A percentile compares a stretch with the other conserved stretches of the same genome.
phyloP scores from a whole-genome alignment of 2,888 invertebrate genomes.

The Drosophila lutescens region DNA sequence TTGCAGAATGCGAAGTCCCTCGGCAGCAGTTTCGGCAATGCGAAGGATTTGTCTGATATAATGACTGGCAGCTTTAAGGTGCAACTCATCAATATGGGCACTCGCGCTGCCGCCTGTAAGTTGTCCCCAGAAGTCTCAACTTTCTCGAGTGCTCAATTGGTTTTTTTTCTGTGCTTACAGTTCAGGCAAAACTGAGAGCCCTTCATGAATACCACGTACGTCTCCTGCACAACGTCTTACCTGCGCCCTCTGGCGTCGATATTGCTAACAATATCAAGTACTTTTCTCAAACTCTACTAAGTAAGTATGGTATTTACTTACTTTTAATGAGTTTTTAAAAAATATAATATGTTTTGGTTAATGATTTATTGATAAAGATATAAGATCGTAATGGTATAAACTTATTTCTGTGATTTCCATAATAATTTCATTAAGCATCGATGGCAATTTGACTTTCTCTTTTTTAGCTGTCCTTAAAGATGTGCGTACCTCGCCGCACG shows the following conservation, averaged over 20 bases:
- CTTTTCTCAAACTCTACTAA: slow-evolving; percentile 97
- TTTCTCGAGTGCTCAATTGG: neutral
- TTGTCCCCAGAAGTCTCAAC: slow-evolving; percentile 76
- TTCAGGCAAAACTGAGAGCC: slow-evolving; percentile 98
- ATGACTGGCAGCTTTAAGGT: slow-evolving; percentile 90
- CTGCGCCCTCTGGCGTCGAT: slow-evolving; percentile 96
- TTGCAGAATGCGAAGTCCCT: slow-evolving; percentile 82
- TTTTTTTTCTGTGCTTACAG: slow-evolving; percentile 85
- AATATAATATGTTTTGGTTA: no score
- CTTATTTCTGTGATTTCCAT: no score
- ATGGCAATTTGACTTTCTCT: no score
- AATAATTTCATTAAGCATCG: no score
- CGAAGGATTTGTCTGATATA: slow-evolving; percentile 83
- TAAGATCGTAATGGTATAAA: no score
- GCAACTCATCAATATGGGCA: slow-evolving; percentile 93
- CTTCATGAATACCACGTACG: slow-evolving; percentile 98
- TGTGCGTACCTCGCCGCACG: slow-evolving; percentile 96
- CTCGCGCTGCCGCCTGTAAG: slow-evolving; percentile 97
- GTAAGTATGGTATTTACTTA: slow-evolving; percentile 85
- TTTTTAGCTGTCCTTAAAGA: slow-evolving; percentile 95
- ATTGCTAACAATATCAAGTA: slow-evolving; percentile 99
- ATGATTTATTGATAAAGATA: no score
- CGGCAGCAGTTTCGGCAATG: slow-evolving; percentile 83
- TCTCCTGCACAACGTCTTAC: slow-evolving; percentile 94
- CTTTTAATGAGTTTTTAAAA: no score